Base-by-base conservation (phyloP, 2,113 vertebrate species). In the Lepisosteus oculatus region DNA sequence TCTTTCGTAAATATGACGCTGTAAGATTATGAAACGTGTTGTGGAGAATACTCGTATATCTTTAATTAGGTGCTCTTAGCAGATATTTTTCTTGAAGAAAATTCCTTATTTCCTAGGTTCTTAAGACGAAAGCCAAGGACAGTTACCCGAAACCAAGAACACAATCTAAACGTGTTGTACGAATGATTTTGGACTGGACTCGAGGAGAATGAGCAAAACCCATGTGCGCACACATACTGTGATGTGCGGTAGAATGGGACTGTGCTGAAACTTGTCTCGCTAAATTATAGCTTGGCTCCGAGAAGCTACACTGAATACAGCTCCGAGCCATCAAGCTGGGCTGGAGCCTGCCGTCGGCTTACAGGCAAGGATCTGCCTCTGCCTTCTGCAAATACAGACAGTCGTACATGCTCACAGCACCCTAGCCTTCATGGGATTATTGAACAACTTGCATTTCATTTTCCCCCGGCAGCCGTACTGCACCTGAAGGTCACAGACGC, bases 351-450 rank as follows among this genome's bases (percentile, higher is more conserved):
- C 72, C 61, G 72, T 55, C 66, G 47, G 29, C 59, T 14, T 61
- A 63, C 61, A 72, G 42, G 55, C 55, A 61, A 65, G 12, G 66
- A 54, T 41, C 65, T 42, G 56, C 72, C 45, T 17, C 65, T 57
- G n/a, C 12, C 43, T 43, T 67, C 59, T 44, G 71, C 55, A 14
- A 43, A 56, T 29, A 29, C 29, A 29, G 29, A 29, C 29, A 29
- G 29, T 29, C 29, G 29, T 29, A 29, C 29, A 29, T 2, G 29
- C 29, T 29, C 65, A 62, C 42, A 55, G 41, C 65, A 5, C 11
- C 8, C 3, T 56, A n/a, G 45, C 57, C 45, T 72, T 55, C 65
- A 68, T 68, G 72, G 72, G 72, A 73, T 73, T 73, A 73, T 68
- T 61, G 42, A 15, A n/a, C 57, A 9, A 17, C 55, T 54, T 17